Base-by-base conservation (phyloP, 2,888 invertebrate species). In the Meiosimyza platycephala region DNA sequence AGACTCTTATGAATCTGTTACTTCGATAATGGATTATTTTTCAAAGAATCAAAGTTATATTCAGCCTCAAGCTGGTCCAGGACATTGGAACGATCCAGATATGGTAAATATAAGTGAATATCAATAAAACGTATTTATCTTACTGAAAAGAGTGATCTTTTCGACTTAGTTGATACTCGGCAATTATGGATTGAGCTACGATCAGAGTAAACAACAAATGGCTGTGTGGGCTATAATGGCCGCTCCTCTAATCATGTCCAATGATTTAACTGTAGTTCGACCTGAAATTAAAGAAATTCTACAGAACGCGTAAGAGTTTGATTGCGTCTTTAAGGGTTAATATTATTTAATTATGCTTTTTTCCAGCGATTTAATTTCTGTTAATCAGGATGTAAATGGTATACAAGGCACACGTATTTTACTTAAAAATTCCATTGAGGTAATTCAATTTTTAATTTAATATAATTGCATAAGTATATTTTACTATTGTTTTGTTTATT, bases 141-240 rank as follows among this genome's bases (percentile, higher is more conserved):
- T 18, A 52, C 6, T 52, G 12, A 28, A 65, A 40, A 6, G 54
- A 47, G 11, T 9, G 12, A 51, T 52, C 9, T 60, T 51, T 50
- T 52, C 11, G 40, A 62, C 12, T 7, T 71, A 90, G 89, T 83
- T 91, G 55, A 83, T 91, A 63, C 88, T 92, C 75, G 92, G 92
- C 9, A 91, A 92, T 80, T 91, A 86, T 80, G 92, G 91, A 0
- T 83, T 92, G 15, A 92, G 91, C 79, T 89, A 89, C 74, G 92
- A 92, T 75, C 92, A 94, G 85, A 90, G 91, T 76, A 89, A 90
- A 83, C 88, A 90, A 0, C 94, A 94, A 88, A 93, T 94, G 92
- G 92, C 92, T 1, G 87, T 94, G 74, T 94, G 94, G 93, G 89
- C 92, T 0, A 87, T 93, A 60, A 87, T 93, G 84, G 92, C 93